Base-by-base conservation (phyloP, 2,113 vertebrate genomes). In the Orientallactaga bullata region DNA sequence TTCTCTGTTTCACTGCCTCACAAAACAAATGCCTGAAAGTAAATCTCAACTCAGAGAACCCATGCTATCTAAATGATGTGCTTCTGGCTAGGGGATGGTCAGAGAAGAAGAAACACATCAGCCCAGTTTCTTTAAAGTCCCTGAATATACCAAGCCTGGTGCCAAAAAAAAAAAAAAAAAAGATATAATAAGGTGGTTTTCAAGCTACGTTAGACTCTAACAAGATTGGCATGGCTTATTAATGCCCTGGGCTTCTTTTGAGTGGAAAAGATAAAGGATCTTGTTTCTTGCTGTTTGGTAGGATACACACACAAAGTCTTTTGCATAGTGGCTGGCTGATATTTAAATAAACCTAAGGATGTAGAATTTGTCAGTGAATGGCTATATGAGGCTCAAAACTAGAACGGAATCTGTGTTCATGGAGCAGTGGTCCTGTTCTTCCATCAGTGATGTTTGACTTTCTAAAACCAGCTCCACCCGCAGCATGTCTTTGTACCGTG, bases 151-250 rank as follows among this genome's bases (percentile, higher is more conserved):
- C 85, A 78, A 86, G 51, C 58, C 90, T 82, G 80, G 81, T 88
- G 73, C 74, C 94, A 84, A 68, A 90, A n/a, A n/a, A n/a, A n/a
- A n/a, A n/a, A n/a, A n/a, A n/a, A n/a, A n/a, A n/a, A n/a, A 87
- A 51, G 88, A 89, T 69, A 94, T 79, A 96, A 91, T 93, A 94
- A 94, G 91, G 71, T 91, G 87, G 88, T 91, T 79, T 65, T 60
- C 79, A 47, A 72, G 74, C 0, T 4, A 55, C 39, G 77, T 78
- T 95, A 68, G 66, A 73, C 77, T 90, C 79, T 95, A 94, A 96
- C 3, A 2, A 95, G 69, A 93, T 90, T 95, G 91, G 60, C 87
- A 88, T 95, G 89, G 87, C 93, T 95, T 95, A 90, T 96, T 96
- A 95, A 95, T 92, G 88, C 37, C 32, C 74, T 81, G 17, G n/a